A percentile compares a stretch with the other conserved stretches of the same genome.
These are phyloP conservation scores for Gobiocypris rarus DNA, from an alignment of 2,113 vertebrate genomes.

Conservation along the genomic window DNA sequence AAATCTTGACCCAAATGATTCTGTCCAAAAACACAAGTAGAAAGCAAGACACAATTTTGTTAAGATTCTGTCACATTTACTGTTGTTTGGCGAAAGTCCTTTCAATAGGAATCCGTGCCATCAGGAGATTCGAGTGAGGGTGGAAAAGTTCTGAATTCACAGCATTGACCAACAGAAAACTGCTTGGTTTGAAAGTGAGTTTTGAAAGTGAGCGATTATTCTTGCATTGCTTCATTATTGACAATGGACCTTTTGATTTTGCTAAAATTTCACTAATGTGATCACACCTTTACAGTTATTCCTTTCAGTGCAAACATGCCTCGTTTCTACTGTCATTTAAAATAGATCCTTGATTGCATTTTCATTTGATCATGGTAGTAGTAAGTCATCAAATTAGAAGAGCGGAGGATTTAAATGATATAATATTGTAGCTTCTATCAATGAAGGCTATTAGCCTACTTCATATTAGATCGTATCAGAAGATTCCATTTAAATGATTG, in stretches of 20 bases:
- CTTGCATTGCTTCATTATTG: too few species aligned
- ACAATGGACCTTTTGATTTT: too few species aligned
- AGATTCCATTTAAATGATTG: background rate
- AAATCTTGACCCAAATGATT: background rate
- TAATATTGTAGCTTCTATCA: too few species aligned
- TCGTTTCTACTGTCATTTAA: too few species aligned
- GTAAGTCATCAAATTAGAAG: too few species aligned
- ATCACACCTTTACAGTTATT: too few species aligned
- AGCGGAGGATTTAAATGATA: too few species aligned
- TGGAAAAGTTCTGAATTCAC: background rate
- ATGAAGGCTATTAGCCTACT: background rate
- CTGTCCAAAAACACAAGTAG: background rate
- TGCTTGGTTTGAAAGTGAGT: background rate
- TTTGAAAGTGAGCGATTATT: background rate
- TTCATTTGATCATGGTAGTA: too few species aligned
- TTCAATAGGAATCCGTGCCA: background rate
- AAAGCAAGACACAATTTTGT: background rate
- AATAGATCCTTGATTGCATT: too few species aligned
- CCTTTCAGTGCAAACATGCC: too few species aligned
- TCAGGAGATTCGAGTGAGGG: background rate
- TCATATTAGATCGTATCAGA: background rate
- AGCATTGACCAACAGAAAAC: background rate
- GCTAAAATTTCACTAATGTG: too few species aligned
- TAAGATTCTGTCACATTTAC: background rate
- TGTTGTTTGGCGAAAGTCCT: background rate